Evolutionary conservation across 1,140 invertebrate species (phyloP), one percentile per base, ranked within the genome.

Genomic region (Hypsibius dujardini): DNA sequence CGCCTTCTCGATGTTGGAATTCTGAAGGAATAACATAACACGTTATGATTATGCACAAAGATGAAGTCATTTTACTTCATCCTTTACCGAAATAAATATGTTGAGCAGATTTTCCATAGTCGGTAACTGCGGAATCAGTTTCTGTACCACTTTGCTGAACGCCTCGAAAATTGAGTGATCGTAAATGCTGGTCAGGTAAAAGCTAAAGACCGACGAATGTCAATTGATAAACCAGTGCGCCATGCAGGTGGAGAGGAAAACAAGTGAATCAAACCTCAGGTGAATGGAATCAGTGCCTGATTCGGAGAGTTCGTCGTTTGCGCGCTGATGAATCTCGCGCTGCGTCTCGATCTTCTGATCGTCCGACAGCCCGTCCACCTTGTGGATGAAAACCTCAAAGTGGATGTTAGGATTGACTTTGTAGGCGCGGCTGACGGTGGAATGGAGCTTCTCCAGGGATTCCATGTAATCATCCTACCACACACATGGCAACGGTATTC

Each of bases 81-180:
- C n/a, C n/a, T 86, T 86, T 84, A 96, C 94, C 71, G 92, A 93
- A 82, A 98, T 97, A 74, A 99, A 88, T 79, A 99, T 95, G 81
- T 98, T 98, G n/a, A 99, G 82, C 72, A 99, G 84, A 82, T 97
- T 95, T 84, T 98, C 96, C 76, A 99, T 82, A 14, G 92, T 93
- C 70, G 94, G 90, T 74, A 98, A 82, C 79, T 98, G 94, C 69
- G 92, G 94, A 77, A 98, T 98, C 72, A 99, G 81, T 80, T 98
- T 98, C 79, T 99, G 96, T 69, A 99, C 94, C 75, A 98, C 95
- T 88, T 98, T 98, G 75, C 92, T 97, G 80, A 98, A 98, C 15
- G 95, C 95, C 84, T 99, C 96, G 83, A 99, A 99, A 81, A 99
- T 98, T 72, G 95, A 98, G 79, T 99, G 95, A 82, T 99, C 96